A percentile compares a stretch with the other conserved stretches of the same genome.
These are phyloP conservation scores for Ommatoiulus sabulosus DNA, from an alignment of 2,888 invertebrate genomes.

Conservation along the genomic window DNA sequence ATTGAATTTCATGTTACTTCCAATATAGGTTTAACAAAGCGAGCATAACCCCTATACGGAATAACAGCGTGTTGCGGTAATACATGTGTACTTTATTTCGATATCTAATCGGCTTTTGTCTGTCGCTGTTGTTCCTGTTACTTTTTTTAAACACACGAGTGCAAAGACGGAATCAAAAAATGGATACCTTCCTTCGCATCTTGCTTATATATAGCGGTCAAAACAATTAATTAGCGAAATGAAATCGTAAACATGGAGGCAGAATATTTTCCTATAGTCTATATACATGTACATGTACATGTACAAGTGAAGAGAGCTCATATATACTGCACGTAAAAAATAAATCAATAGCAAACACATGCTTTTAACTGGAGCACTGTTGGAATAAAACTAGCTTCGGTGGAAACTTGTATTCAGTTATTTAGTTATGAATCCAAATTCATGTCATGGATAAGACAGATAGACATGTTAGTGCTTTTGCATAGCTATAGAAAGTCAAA, in stretches of 20 bases:
- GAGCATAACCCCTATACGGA: neutral
- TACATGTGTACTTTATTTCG: neutral
- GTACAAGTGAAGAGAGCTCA: neutral
- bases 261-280: neutral
- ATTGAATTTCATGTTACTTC: neutral
- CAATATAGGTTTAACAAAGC: neutral
- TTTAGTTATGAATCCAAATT: neutral
- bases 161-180: neutral
- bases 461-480: neutral
- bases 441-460: constrained; percentile 6
- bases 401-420: neutral
- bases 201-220: neutral
- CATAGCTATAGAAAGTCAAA: neutral
- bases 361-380: neutral
- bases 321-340: neutral
- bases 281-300: too few relatives aligned
- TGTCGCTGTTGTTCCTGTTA: neutral
- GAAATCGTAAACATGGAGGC: neutral
- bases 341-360: neutral
- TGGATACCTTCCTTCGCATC: neutral
- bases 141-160: neutral
- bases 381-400: neutral
- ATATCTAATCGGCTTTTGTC: neutral
- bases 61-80: neutral
- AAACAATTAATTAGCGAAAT: neutral